A percentile compares a stretch with the other conserved stretches of the same genome.
Evolutionary conservation across 2,888 invertebrate genomes (phyloP).

Genomic region (Melangyna quadrimaculata): DNA sequence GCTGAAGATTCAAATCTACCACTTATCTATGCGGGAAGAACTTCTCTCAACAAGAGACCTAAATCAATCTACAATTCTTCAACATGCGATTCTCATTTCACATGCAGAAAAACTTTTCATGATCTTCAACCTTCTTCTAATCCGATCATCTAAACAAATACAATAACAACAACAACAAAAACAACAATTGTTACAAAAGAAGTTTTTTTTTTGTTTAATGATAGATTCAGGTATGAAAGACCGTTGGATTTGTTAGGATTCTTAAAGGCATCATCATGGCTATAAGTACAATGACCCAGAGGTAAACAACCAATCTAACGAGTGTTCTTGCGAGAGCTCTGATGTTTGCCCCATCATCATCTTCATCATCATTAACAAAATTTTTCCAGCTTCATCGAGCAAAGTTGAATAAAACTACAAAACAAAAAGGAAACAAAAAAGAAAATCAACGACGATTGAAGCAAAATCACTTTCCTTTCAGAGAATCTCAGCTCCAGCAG

Average conservation of each 20-base stretch:
- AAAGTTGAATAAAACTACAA: background rate
- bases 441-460: background rate
- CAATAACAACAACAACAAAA: slow-evolving; percentile 26
- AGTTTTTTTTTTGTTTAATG: background rate
- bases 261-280: slow-evolving; percentile 9
- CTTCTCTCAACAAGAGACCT: slow-evolving; percentile 3
- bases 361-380: slow-evolving; percentile 64
- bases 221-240: background rate
- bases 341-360: slow-evolving; percentile 53
- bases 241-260: slow-evolving; percentile 34
- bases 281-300: slow-evolving; percentile 53
- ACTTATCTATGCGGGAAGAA: slow-evolving; percentile 44
- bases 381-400: slow-evolving; percentile 18
- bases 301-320: slow-evolving; percentile 52
- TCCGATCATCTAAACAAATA: slow-evolving; percentile 52
- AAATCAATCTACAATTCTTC: slow-evolving; percentile 28
- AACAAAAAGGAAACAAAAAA: background rate
- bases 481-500: slow-evolving; percentile 2
- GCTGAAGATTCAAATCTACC: slow-evolving; percentile 50
- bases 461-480: slow-evolving; percentile 63
- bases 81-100: slow-evolving; percentile 56
- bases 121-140: slow-evolving; percentile 63
- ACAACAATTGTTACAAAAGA: slow-evolving; percentile 29
- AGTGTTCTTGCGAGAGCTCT: slow-evolving; percentile 16
- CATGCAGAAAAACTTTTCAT: slow-evolving; percentile 57